Percentiles rank a stretch among this genome's conserved stretches.
These are phyloP conservation scores for Dromococcyx pavoninus DNA, from an alignment of 2,797 vertebrate species.

Conservation along the genomic window DNA sequence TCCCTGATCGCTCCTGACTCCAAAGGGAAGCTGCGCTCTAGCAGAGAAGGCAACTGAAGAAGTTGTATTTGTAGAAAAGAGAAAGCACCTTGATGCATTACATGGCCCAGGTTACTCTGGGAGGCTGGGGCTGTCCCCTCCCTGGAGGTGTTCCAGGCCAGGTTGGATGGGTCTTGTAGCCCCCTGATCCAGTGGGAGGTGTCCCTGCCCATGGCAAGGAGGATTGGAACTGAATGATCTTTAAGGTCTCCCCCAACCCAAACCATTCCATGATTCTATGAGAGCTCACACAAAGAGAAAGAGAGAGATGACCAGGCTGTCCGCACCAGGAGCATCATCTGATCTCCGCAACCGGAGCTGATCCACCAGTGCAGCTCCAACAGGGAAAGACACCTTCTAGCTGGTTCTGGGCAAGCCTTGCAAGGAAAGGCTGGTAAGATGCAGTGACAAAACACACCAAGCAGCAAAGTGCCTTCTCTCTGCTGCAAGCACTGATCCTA, in stretches of 20 bases:
- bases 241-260: too few species aligned
- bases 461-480: background rate
- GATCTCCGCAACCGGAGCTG: accelerated
- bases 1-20: background rate
- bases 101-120: too few species aligned
- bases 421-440: background rate
- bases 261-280: too few species aligned
- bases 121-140: too few species aligned
- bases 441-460: background rate
- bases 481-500: background rate
- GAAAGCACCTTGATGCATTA: background rate
- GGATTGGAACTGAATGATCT: too few species aligned
- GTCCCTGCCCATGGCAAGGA: too few species aligned
- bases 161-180: too few species aligned
- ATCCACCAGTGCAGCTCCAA: too few species aligned
- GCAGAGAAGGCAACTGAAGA: background rate
- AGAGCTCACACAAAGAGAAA: background rate
- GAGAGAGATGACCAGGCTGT: accelerated
- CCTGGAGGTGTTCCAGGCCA: too few species aligned
- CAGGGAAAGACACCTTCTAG: too few species aligned
- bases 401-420: background rate
- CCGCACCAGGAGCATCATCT: background rate
- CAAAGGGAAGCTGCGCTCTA: background rate
- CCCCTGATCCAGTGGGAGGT: too few species aligned
- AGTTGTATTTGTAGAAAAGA: background rate